Base-by-base conservation (phyloP, 2,797 vertebrate genomes). In the Eulemur coronatus region DNA sequence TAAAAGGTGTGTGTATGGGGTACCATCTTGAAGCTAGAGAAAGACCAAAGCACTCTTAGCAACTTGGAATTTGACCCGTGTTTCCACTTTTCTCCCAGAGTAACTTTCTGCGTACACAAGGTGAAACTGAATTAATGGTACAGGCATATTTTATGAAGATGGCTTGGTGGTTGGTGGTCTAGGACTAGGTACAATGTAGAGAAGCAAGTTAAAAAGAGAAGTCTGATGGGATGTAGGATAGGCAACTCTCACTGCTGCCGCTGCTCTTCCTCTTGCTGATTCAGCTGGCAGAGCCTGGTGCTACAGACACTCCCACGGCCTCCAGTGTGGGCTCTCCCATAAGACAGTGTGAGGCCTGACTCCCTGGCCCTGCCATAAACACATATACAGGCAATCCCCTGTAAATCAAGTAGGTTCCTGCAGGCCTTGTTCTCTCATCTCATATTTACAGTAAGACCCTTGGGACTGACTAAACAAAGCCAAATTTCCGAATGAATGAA, bases 401-500 rank as follows among this genome's bases (percentile, higher is more conserved):
- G 33, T 57, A 87, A 84, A 86, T 78, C 87, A 79, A 94, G 67
- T 4, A 26, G 80, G 17, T 89, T 87, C 35, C 33, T 89, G 73
- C 73, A 61, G 48, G 78, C 72, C 72, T 90, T 1, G 1, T 35
- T 57, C 15, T 75, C 81, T 94, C 69, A 33, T 95, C 90, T 92
- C 67, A 20, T 30, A 48, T 38, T 78, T 95, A 57, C 72, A 82
- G 15, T 7, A 69, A 84, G 95, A 81, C 89, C 59, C 90, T 70
- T 55, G 90, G 85, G 92, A 96, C 48, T 52, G 30, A 85, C 73
- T 41, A 78, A 75, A 89, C 79, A 94, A 85, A 97, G 73, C 72
- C 87, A 79, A 63, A 91, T 85, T 94, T 96, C 95, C n/a, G 41
- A 97, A 88, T 88, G 87, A 95, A 94, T 94, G 69, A 91, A 97